Evolutionary conservation across 1,140 invertebrate genomes (phyloP), one percentile per base, ranked within the genome.

Genomic region (Pseudoatta argentina): DNA sequence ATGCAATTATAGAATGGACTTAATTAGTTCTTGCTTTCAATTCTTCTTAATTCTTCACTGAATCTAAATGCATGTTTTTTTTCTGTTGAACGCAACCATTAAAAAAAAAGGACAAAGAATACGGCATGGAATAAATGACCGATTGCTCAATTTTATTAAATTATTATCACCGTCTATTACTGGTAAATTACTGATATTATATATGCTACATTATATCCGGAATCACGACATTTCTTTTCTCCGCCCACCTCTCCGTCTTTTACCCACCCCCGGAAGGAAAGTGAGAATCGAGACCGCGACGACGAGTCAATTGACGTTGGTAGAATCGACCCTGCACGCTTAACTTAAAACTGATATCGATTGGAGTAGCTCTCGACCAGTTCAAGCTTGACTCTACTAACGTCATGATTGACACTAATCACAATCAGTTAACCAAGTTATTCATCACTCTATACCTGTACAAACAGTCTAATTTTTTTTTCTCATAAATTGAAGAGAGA

Each of bases 331-430:
- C 55, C 55, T 61, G 3, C 73, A 59, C 55, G 21, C 30, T 75
- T 24, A 76, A 76, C 73, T 72, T 72, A 61, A 8, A 61, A 76
- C 55, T 55, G 55, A 76, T 27, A 76, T 76, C 73, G 73, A 76
- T 76, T 44, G 21, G 55, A 24, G 21, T 30, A 10, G n/a, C 30
- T 18, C 14, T 44, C 21, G 30, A 24, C 8, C n/a, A 57, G 55
- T n/a, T 24, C n/a, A 5, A 18, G n/a, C 21, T 39, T 57, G 14
- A 27, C 55, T 61, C 30, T 76, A 7, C 53, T 21, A 76, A 61
- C 55, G 16, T 61, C 5, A 3, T 48, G 73, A 76, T 76, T 76
- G 55, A 61, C 21, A n/a, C 55, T 61, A 76, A 76, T 61, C 34
- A 44, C 14, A 34, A 76, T 16, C 55, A 59, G n/a, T 39, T 76